Evolutionary conservation across 2,113 vertebrate species (phyloP).

Genomic region (Sinosuthora webbiana): DNA sequence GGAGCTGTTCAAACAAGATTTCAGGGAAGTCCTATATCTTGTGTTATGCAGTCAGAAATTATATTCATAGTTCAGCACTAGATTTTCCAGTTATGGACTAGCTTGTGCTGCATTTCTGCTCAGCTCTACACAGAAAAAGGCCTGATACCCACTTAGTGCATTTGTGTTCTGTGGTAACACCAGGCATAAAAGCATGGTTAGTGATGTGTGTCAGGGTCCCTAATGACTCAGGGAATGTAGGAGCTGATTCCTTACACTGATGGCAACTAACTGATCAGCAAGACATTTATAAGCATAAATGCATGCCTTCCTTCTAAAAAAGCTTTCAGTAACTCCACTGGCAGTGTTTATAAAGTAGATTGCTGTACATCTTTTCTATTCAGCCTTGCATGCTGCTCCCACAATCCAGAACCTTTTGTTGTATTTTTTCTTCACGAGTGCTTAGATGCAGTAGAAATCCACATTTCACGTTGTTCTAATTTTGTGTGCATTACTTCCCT

Average conservation of each 20-base stretch:
- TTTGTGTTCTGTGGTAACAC: background rate
- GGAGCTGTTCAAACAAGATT: background rate
- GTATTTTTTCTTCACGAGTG: background rate
- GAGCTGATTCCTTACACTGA: background rate
- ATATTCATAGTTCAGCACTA: background rate
- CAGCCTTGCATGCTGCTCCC: rapidly evolving
- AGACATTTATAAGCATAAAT: background rate
- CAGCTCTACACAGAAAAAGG: background rate
- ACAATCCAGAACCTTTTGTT: background rate
- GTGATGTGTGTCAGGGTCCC: background rate
- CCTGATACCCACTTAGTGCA: background rate
- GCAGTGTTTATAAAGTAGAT: background rate
- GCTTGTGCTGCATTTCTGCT: background rate
- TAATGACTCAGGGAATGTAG: background rate
- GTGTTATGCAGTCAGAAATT: background rate
- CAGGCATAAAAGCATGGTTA: background rate
- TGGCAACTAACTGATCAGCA: background rate
- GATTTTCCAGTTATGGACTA: background rate
- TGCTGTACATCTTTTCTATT: background rate
- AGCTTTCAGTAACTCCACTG: background rate
- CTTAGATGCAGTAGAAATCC: background rate
- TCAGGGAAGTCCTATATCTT: background rate
- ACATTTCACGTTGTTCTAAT: background rate
- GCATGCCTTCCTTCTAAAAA: background rate
- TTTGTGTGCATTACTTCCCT: background rate